Base-by-base conservation (phyloP, 2,888 invertebrate species). In the Yponomeuta sedellus region DNA sequence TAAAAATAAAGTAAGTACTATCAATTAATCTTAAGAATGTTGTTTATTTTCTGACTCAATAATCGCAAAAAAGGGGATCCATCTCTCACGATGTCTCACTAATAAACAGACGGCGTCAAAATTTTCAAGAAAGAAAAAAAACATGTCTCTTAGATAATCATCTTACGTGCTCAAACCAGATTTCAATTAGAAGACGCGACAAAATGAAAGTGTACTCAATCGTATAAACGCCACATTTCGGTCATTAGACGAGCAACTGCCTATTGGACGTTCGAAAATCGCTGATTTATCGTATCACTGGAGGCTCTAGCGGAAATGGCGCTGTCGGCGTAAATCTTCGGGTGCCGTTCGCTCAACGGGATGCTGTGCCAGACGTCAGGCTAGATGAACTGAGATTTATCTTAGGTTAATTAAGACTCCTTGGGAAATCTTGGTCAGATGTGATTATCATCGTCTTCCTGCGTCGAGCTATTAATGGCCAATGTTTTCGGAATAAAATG, bases 331-430 rank as follows among this genome's bases (percentile, higher is more conserved):
- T 52, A 52, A 52, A 52, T 52, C 44, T 52, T 52, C 44, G 44
- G 44, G 44, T 52, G 44, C 44, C 44, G 44, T 52, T 52, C 44
- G 44, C 44, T 52, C 44, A 52, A 52, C 44, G 44, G 44, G 44
- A 52, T 16, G 44, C 16, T 16, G 44, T 16, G 44, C 44, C 44
- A 52, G 44, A 52, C 44, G 44, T 52, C 44, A 52, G 34, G 44
- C 12, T 52, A 52, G 44, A 16, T 52, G 44, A 52, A 52, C 44
- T 52, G 44, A 52, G 44, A 52, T 52, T 52, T 52, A 52, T 52
- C 44, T 52, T 12, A 16, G 44, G 44, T 52, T 52, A 52, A 52
- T 52, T 52, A 52, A 52, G 44, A 16, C 44, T 52, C 8, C 34
- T 34, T 34, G 34, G 34, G 34, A 34, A 34, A 34, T 34, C 34